Conservation (phyloP, 1,140 invertebrate species). For the Lordiphosa stackelbergi region DNA sequence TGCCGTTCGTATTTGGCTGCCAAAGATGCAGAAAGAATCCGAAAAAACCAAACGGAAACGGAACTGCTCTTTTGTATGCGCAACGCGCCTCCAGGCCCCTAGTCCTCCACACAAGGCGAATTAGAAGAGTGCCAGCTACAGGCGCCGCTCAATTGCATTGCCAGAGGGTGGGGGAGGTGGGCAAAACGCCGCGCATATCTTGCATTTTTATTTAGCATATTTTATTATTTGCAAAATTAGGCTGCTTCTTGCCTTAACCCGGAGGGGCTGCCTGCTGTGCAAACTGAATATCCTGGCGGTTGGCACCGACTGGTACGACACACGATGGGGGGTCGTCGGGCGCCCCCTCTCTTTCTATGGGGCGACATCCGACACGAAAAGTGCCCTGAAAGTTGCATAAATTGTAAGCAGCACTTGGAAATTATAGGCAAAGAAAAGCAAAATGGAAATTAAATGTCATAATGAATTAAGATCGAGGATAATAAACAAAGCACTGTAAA, state of each 20-base stretch:
- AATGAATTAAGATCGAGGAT: not conserved
- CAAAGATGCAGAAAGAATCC: slow-evolving; percentile 32
- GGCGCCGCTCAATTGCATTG: slow-evolving; percentile 63
- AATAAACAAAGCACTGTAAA: not conserved
- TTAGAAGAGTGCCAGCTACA: slow-evolving; percentile 68
- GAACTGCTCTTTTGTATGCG: slow-evolving; percentile 47
- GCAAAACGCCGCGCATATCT: slow-evolving; percentile 23
- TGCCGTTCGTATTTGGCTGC: slow-evolving; percentile 44
- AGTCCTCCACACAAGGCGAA: slow-evolving; percentile 29
- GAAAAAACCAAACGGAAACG: slow-evolving; percentile 13
- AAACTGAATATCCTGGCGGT: slow-evolving; percentile 28
- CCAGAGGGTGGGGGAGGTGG: not conserved
- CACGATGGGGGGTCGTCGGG: slow-evolving; percentile 32
- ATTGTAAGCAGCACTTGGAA: slow-evolving; percentile 30
- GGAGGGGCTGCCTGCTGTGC: slow-evolving; percentile 34
- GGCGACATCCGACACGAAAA: slow-evolving; percentile 20
- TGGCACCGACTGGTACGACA: slow-evolving; percentile 31
- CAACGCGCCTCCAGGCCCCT: slow-evolving; percentile 8
- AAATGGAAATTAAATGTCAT: slow-evolving; percentile 1
- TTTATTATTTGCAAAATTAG: slow-evolving; percentile 70
- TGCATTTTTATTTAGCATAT: slow-evolving; percentile 58
- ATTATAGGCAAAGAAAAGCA: slow-evolving; percentile 5
- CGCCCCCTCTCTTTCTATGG: not conserved
- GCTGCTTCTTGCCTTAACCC: slow-evolving; percentile 33
- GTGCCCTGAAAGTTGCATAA: slow-evolving; percentile 42